These are phyloP conservation scores for Lacerta viridis DNA, from an alignment of 2,797 vertebrate genomes.

Conservation along the genomic window DNA sequence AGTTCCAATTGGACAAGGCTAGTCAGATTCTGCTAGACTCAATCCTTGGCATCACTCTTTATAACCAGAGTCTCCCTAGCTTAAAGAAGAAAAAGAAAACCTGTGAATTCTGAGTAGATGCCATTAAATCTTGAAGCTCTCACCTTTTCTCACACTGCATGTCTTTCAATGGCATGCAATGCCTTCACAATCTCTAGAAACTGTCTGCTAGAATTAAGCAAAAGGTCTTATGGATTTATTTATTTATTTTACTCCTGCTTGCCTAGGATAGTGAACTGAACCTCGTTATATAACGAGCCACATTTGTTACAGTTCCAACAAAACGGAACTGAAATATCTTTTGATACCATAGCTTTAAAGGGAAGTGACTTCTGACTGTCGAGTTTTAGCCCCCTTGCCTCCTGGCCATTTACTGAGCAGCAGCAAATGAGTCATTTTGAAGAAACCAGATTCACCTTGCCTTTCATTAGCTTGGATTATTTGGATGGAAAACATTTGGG, in stretches of 20 bases:
- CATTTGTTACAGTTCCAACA: too few species aligned
- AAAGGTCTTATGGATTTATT: background rate
- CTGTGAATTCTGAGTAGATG: background rate
- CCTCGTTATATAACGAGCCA: background rate
- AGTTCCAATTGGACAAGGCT: too few species aligned
- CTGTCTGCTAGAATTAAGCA: background rate
- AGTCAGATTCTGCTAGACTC: too few species aligned
- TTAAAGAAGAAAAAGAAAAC: too few species aligned
- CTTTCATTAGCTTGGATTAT: constrained; percentile 54
- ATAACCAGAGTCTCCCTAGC: too few species aligned
- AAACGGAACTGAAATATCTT: constrained; percentile 24
- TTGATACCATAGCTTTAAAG: background rate
- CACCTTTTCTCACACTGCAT: background rate
- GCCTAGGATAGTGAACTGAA: background rate
- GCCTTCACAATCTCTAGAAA: background rate
- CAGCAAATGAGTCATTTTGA: constrained; percentile 51
- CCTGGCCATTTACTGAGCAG: constrained; percentile 50
- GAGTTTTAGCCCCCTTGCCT: background rate
- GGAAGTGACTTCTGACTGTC: constrained; percentile 9
- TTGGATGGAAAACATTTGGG: constrained; percentile 62
- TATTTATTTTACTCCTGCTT: background rate
- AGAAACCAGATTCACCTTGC: constrained; percentile 44
- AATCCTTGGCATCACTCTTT: too few species aligned
- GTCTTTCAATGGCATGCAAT: background rate
- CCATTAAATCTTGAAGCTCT: background rate